Conservation (phyloP, 2,888 invertebrate species). For the Taenaris catops region DNA sequence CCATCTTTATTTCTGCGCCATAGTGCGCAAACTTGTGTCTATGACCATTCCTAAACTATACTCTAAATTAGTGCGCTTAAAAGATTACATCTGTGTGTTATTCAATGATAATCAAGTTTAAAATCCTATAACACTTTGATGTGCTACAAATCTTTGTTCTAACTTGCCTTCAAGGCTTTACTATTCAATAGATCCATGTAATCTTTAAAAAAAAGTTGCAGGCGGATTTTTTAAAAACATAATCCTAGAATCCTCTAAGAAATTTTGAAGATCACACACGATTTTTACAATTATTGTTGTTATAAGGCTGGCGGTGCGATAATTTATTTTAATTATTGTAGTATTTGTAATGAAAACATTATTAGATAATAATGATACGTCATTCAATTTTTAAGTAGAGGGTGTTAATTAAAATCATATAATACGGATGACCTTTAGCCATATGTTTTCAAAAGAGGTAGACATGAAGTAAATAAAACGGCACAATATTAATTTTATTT, state of each 20-base stretch:
- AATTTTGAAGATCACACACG: slow-evolving; percentile 32
- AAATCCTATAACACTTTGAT: too few relatives aligned
- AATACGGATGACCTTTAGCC: slow-evolving; percentile 1
- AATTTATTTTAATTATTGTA: slow-evolving; percentile 10
- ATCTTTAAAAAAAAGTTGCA: too few relatives aligned
- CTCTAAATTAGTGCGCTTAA: too few relatives aligned
- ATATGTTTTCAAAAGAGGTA: not conserved
- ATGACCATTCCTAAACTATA: too few relatives aligned
- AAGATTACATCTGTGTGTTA: too few relatives aligned
- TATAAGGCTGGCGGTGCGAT: slow-evolving; percentile 6
- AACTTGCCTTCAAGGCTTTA: too few relatives aligned
- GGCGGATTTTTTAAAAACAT: too few relatives aligned
- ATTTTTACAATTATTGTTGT: slow-evolving; percentile 7
- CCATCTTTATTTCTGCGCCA: too few relatives aligned
- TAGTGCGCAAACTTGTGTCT: too few relatives aligned
- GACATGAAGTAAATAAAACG: not conserved
- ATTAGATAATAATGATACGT: not conserved
- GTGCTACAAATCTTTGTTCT: too few relatives aligned
- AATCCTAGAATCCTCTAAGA: not conserved
- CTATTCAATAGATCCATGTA: too few relatives aligned
- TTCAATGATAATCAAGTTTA: too few relatives aligned
- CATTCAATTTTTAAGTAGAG: slow-evolving; percentile 1
- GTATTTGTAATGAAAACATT: not conserved
- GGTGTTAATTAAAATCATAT: not conserved
- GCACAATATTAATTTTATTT: slow-evolving; percentile 6